Evolutionary conservation across 2,113 vertebrate species (phyloP).

Genomic region (Sigmodon hispidus): DNA sequence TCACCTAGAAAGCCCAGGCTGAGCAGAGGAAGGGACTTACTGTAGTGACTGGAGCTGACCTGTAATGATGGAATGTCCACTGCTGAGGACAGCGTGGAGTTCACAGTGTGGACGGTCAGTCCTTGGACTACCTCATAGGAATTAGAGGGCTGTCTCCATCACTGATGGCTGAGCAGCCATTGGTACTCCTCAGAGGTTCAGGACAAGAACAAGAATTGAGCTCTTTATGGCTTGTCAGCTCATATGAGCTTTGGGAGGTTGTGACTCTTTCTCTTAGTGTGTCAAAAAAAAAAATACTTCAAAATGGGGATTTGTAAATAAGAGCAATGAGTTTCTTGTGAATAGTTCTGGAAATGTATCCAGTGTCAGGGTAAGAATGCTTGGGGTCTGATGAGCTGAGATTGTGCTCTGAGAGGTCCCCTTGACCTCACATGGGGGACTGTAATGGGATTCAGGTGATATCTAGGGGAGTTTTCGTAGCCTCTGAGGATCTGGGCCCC

Average conservation of each 20-base stretch:
- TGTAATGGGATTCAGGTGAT: too few relatives aligned
- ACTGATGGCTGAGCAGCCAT: accelerated
- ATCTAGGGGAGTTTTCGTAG: too few relatives aligned
- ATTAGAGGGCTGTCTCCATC: background rate
- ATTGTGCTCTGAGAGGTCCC: background rate
- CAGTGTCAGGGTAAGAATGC: too few relatives aligned
- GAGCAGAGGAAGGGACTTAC: background rate
- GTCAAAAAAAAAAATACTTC: too few relatives aligned
- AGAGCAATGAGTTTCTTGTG: background rate
- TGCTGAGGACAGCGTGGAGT: accelerated
- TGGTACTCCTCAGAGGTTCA: accelerated
- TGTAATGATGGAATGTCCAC: background rate
- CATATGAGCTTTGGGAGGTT: background rate
- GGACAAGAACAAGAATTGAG: too few relatives aligned
- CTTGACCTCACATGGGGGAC: too few relatives aligned
- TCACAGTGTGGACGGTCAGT: too few relatives aligned
- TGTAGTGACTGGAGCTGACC: accelerated
- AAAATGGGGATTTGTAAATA: too few relatives aligned
- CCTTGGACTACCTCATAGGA: accelerated
- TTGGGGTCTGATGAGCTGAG: background rate
- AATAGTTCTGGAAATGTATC: background rate
- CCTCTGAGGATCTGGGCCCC: too few relatives aligned
- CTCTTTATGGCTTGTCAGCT: background rate
- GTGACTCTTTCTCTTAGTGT: background rate
- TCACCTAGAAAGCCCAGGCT: background rate